Evolutionary conservation across 2,888 invertebrate genomes (phyloP), one percentile per base, ranked within the genome.

Genomic region (Cepaea hortensis): DNA sequence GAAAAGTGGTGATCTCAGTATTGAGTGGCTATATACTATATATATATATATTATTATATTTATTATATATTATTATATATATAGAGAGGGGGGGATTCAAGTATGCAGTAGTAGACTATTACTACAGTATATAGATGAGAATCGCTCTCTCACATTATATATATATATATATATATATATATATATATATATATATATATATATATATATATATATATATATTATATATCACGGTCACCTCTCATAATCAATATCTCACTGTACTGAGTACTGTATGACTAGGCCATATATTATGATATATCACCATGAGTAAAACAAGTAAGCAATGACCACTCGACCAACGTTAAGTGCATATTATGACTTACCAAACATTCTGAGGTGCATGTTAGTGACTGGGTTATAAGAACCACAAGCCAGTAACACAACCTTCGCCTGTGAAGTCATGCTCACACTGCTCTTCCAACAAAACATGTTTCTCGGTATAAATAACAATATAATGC

Each of bases 371-470:
- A 98, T 97, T 93, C 98, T 96, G 88, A 99, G 95, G 95, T 99
- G 99, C 98, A 98, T 98, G 91, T 97, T 97, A 15, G 99, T 99
- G 77, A 98, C 97, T 35, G 99, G 99, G 95, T 98, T 99, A 94
- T 97, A 99, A 86, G 98, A 98, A 65, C 99, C 99, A 95, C 98
- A 98, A 11, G 97, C 97, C 89, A 98, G 95, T 88, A 98, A 95
- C 88, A 97, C 96, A 82, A 97, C 96, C 89, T 91, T 92, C 79
- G 90, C 90, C 62, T 91, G 90, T 5, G 90, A 84, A 81, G 89
- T 85, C 91, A 91, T 93, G 55, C 79, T 65, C 55, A 65, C n/a
- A 55, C 50, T 81, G 72, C 50, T 81, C 50, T 81, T 81, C 81
- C 81, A 81, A 70, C 81, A 81, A 35, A 81, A 72, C 81, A 81